Base-by-base conservation (phyloP, 64 coral and sea anemone genomes). In the Anthopleura sola region DNA sequence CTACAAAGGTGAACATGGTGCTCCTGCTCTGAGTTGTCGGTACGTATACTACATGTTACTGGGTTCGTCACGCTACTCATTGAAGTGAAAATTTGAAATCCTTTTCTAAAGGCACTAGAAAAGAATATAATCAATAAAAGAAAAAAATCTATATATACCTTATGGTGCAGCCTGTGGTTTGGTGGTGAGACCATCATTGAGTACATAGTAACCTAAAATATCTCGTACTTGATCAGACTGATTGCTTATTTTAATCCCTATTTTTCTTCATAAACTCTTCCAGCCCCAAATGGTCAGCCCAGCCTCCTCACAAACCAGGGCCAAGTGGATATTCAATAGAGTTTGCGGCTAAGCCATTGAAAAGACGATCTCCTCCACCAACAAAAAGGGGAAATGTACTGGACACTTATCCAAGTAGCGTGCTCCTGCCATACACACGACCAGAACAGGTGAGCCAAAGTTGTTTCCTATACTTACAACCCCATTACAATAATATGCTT, bases 331-430 rank as follows among this genome's bases (percentile, higher is more conserved):
- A 94, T 76, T 64, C n/a, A 3, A 7, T 38, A 4, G 92, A 94
- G 15, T 94, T 87, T 79, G 66, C 62, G 6, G 26, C 78, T 20
- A 94, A 90, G 46, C 68, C 78, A 0, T 28, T 94, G 36, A 55
- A 50, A 23, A 74, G 15, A 62, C 83, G 84, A 19, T 86, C 84
- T 48, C 88, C 85, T 11, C 84, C 92, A 31, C 53, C 50, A 33
- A 86, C 85, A 28, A 74, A 75, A 31, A 75, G 71, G 28, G 84
- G 92, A 5, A 94, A 94, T 44, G 79, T 94, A 6, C 78, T 87
- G 36, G 40, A 87, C 60, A 87, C 84, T 16, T 94, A 94, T 66
- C 92, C 92, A 37, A 71, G 88, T 2, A 94, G 90, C 32, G 68
- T 94, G 15, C 49, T 90, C 1, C 81, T 89, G 51, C 92, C 92